Evolutionary conservation across 2,888 invertebrate species (phyloP).

Genomic region (Erebia aethiops): DNA sequence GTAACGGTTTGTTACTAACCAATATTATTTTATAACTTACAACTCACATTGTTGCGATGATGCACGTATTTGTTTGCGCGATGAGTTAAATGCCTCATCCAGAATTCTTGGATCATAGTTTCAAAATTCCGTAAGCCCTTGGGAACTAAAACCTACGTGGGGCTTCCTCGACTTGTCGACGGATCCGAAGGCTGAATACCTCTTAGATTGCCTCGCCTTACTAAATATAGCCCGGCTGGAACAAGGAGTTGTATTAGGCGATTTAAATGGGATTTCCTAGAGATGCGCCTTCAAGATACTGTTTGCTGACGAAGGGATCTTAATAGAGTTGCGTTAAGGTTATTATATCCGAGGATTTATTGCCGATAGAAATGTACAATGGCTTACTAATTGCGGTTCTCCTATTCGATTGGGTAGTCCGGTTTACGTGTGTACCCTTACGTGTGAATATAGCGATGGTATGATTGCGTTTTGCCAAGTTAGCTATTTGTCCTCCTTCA

Average conservation of each 20-base stretch:
- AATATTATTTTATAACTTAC: too few relatives aligned
- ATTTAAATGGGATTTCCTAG: conserved; percentile 63
- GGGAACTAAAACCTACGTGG: conserved; percentile 73
- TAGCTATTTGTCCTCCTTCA: conserved; percentile 9
- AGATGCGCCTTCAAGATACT: conserved; percentile 45
- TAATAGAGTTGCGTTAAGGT: conserved; percentile 56
- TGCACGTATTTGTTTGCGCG: too few relatives aligned
- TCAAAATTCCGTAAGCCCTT: conserved; percentile 58
- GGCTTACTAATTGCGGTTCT: conserved; percentile 49
- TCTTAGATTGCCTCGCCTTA: conserved; percentile 75
- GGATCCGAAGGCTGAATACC: conserved; percentile 69
- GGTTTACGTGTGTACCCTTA: conserved; percentile 32
- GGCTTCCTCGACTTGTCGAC: conserved; percentile 63
- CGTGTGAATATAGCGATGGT: neutral
- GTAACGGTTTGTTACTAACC: too few relatives aligned
- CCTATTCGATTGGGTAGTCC: conserved; percentile 37
- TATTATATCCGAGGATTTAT: conserved; percentile 53
- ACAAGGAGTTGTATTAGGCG: conserved; percentile 72
- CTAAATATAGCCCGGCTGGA: conserved; percentile 71
- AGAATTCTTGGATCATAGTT: conserved; percentile 36
- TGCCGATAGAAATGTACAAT: conserved; percentile 50
- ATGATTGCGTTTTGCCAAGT: conserved; percentile 12
- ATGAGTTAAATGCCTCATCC: conserved; percentile 49
- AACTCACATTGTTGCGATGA: too few relatives aligned
- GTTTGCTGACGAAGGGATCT: conserved; percentile 52